Percentiles rank a stretch among this genome's conserved stretches.
These are phyloP conservation scores for Lasioglossum malachurum DNA, from an alignment of 2,888 invertebrate species.

Conservation along the genomic window DNA sequence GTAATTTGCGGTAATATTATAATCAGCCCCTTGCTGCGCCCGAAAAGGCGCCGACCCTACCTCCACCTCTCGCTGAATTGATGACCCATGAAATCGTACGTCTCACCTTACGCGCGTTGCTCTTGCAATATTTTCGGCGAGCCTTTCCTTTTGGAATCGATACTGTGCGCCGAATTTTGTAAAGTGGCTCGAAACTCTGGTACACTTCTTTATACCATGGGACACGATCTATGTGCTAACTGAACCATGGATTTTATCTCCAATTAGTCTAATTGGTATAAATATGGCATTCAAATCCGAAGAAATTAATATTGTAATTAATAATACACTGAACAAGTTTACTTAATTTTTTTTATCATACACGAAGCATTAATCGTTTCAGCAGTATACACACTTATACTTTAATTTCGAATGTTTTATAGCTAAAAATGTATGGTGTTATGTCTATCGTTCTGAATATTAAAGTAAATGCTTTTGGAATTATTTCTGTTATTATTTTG, in stretches of 20 bases:
- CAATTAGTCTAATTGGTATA: background rate
- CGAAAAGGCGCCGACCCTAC: conserved; percentile 60
- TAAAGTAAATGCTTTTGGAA: too few species aligned
- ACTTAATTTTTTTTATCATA: too few species aligned
- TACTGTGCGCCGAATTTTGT: conserved; percentile 6
- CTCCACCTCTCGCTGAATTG: conserved; percentile 70
- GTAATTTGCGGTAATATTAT: conserved; percentile 79
- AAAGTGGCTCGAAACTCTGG: conserved; percentile 7
- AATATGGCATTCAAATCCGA: background rate
- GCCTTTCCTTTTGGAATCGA: conserved; percentile 26
- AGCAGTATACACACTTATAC: too few species aligned
- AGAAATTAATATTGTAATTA: too few species aligned
- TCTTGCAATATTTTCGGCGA: conserved; percentile 44
- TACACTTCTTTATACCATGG: background rate
- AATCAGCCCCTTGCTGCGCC: conserved; percentile 74
- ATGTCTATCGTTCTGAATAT: too few species aligned
- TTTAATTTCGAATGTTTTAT: too few species aligned
- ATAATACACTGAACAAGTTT: too few species aligned
- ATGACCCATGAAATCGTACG: conserved; percentile 74
- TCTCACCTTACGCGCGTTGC: conserved; percentile 51
- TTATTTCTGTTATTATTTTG: too few species aligned
- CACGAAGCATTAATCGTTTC: too few species aligned
- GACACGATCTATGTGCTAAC: background rate
- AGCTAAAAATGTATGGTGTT: too few species aligned
- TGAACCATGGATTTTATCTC: background rate